Evolutionary conservation across 1,140 invertebrate genomes (phyloP), one percentile per base, ranked within the genome.

Genomic region (Subanguina moxae): DNA sequence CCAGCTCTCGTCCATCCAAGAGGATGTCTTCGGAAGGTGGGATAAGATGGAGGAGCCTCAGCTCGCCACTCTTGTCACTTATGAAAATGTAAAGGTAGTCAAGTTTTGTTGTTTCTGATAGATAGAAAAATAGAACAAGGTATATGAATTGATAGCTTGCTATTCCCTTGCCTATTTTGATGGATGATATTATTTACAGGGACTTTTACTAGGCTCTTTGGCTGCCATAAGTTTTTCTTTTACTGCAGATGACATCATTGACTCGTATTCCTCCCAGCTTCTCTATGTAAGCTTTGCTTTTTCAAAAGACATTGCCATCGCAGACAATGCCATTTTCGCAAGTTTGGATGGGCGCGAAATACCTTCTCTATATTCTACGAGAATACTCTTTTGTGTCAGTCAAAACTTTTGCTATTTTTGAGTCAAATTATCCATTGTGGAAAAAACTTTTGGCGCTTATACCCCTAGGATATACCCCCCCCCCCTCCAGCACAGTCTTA

Each of bases 221-320:
- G 69, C 69, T 68, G 69, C 68, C 15, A 61, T 76, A n/a, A 62
- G 56, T 11, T 76, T 72, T 27, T 72, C 70, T 15, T 76, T 74
- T 56, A 75, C 73, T 17, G 73, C 63, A 17, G 73, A 75, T 38
- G 73, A 75, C 58, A 21, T 75, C n/a, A 67, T 75, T 19, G 73
- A 75, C 48, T 75, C 73, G 1, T 75, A 73, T 64, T 75, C 73
- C 27, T 57, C 72, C 21, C 67, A 76, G 43, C 56, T 74, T 68
- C 58, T 74, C 11, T 70, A 65, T 64, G 72, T 73, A 48, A 66
- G 48, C 17, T 52, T 52, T 52, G 23, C 15, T 7, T 7, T 19
- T 52, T 52, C 17, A 7, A 52, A 21, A 25, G 11, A 45, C 43
- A 45, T n/a, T n/a, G n/a, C 11, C 43, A 45, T 45, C n/a, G n/a